Conservation (phyloP, 2,113 vertebrate species). For the Vombatus ursinus region DNA sequence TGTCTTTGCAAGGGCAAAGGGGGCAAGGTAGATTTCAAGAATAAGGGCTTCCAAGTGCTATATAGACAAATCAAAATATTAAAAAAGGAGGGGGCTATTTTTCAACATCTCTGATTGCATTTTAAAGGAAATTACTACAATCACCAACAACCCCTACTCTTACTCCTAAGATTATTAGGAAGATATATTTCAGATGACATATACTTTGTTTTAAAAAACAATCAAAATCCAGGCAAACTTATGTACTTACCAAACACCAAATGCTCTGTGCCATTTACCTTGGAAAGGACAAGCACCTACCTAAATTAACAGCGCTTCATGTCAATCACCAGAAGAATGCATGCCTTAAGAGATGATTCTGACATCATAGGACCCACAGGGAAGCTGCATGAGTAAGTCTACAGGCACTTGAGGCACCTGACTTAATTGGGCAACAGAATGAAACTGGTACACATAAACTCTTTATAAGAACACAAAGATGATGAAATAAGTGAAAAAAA, state of each 20-base stretch:
- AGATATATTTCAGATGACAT: neutral
- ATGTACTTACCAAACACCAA: neutral
- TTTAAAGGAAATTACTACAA: conserved; percentile 40
- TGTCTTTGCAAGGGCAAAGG: conserved; percentile 15
- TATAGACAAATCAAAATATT: neutral
- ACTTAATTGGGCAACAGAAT: neutral
- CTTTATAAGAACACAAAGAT: neutral
- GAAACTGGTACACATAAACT: neutral
- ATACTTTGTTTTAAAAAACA: neutral
- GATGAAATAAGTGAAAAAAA: neutral
- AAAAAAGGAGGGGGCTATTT: neutral
- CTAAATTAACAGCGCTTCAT: rapidly evolving
- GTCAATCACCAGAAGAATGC: rapidly evolving
- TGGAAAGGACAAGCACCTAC: neutral
- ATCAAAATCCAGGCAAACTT: neutral
- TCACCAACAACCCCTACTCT: conserved; percentile 1
- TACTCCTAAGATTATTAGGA: neutral
- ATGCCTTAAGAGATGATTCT: conserved; percentile 6
- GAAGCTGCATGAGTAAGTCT: neutral
- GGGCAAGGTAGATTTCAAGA: conserved; percentile 10
- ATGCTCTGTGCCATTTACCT: neutral
- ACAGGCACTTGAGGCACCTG: neutral
- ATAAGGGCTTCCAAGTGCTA: neutral
- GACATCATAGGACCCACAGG: neutral
- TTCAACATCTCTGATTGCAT: neutral